These are phyloP conservation scores for Solenopsis fugax DNA, from an alignment of 1,140 invertebrate genomes.

Conservation along the genomic window DNA sequence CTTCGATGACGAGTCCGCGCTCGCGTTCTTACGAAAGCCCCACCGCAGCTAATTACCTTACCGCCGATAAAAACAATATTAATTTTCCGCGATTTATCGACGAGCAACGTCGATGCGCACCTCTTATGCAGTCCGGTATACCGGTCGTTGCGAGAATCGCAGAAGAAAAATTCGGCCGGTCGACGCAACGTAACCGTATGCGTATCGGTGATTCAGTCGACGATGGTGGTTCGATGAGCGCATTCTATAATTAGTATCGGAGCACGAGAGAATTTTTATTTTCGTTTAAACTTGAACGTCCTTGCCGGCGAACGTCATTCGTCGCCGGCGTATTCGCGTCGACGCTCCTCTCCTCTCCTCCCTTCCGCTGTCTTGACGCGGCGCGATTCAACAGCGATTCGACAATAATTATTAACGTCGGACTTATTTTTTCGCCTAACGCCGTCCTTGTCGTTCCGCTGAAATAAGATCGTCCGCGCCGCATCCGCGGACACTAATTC, in stretches of 20 bases:
- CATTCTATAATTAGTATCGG: conserved; percentile 85
- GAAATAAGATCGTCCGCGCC: conserved; percentile 21
- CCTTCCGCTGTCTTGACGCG: neutral
- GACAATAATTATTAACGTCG: conserved; percentile 76
- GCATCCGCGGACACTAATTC: conserved; percentile 68
- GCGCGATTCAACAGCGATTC: conserved; percentile 54
- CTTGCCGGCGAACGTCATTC: conserved; percentile 76
- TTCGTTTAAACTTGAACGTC: conserved; percentile 86
- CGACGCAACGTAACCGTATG: conserved; percentile 43
- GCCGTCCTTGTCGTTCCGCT: conserved; percentile 47
- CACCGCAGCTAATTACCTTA: conserved; percentile 71
- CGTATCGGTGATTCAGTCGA: conserved; percentile 79
- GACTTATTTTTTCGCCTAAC: conserved; percentile 71
- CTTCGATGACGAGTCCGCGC: conserved; percentile 28
- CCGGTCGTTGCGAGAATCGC: neutral
- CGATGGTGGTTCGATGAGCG: conserved; percentile 73
- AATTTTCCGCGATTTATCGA: conserved; percentile 67
- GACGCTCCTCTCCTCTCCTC: conserved; percentile 15
- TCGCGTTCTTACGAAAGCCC: conserved; percentile 36
- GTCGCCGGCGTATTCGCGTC: conserved; percentile 54
- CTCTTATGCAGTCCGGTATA: neutral
- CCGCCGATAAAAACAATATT: conserved; percentile 74
- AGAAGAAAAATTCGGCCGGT: conserved; percentile 23
- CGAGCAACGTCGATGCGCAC: neutral
- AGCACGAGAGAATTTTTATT: conserved; percentile 83